phyloP scores from a whole-genome alignment of 2,888 invertebrate species.

The Cerastis leucographa region DNA sequence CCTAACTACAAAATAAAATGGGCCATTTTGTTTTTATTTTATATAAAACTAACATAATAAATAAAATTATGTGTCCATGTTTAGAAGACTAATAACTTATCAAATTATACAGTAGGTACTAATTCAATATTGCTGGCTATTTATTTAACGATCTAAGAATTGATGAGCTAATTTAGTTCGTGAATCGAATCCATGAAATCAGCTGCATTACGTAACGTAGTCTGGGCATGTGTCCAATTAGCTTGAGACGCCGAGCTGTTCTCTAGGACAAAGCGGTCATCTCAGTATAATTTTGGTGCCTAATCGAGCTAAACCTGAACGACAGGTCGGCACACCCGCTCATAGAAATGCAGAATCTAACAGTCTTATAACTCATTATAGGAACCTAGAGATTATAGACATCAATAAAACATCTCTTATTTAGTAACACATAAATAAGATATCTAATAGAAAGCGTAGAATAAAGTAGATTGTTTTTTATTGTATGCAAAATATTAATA shows the following conservation, averaged over 20 bases:
- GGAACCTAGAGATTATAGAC: constrained; percentile 35
- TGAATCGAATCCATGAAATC: constrained; percentile 54
- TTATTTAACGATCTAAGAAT: constrained; percentile 54
- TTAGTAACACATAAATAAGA: constrained; percentile 42
- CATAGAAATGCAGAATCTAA: constrained; percentile 54
- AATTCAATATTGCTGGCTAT: constrained; percentile 10
- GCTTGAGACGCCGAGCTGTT: constrained; percentile 44
- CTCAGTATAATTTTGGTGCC: constrained; percentile 71
- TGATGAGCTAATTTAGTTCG: constrained; percentile 48
- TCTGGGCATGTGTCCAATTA: constrained; percentile 67
- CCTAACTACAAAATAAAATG: neutral
- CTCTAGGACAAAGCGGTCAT: constrained; percentile 73
- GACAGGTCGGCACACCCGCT: constrained; percentile 67
- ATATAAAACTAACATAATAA: neutral
- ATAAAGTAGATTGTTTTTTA: constrained; percentile 20
- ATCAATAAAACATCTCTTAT: constrained; percentile 50
- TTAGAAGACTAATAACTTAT: constrained; percentile 16
- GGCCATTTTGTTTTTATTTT: neutral
- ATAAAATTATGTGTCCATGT: constrained; percentile 11
- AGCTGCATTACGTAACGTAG: constrained; percentile 58
- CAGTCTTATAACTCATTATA: constrained; percentile 45
- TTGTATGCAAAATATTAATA: constrained; percentile 38
- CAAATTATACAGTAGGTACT: constrained; percentile 12
- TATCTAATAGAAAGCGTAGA: constrained; percentile 50
- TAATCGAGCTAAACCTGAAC: constrained; percentile 69